Evolutionary conservation across 1,140 invertebrate species (phyloP).

Genomic region (Dinothrombium tinctorium): DNA sequence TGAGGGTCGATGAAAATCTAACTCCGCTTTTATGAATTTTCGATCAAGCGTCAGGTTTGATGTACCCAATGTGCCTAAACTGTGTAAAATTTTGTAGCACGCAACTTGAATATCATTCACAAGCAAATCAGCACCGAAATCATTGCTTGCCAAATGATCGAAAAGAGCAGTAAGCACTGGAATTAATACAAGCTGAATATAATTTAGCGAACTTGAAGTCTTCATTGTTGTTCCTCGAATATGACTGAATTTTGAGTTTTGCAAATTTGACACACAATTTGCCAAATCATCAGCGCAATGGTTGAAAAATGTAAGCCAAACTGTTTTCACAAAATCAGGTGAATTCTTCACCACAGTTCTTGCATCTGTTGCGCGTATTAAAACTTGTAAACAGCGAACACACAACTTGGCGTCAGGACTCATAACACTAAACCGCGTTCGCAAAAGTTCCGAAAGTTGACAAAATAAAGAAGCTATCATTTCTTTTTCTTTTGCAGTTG

Average conservation of each 20-base stretch:
- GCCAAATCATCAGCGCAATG: slow-evolving; percentile 92
- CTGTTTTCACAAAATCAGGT: slow-evolving; percentile 93
- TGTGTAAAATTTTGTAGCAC: slow-evolving; percentile 88
- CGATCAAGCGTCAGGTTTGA: slow-evolving; percentile 46
- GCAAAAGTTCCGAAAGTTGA: slow-evolving; percentile 69
- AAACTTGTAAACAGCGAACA: slow-evolving; percentile 61
- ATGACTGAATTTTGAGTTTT: slow-evolving; percentile 80
- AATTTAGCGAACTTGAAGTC: slow-evolving; percentile 75
- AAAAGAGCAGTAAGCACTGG: slow-evolving; percentile 89
- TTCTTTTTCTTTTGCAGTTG: slow-evolving; percentile 95
- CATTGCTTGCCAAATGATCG: slow-evolving; percentile 84
- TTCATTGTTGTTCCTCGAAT: slow-evolving; percentile 86
- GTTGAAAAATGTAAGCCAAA: slow-evolving; percentile 96
- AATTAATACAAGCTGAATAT: slow-evolving; percentile 73
- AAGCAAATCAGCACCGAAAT: slow-evolving; percentile 89
- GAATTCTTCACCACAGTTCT: slow-evolving; percentile 91
- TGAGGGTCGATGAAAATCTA: slow-evolving; percentile 66
- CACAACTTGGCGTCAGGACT: slow-evolving; percentile 90
- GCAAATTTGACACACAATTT: slow-evolving; percentile 78
- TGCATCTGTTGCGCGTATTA: slow-evolving; percentile 86
- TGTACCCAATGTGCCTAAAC: slow-evolving; percentile 67
- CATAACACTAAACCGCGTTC: slow-evolving; percentile 76
- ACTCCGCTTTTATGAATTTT: slow-evolving; percentile 72
- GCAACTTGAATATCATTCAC: slow-evolving; percentile 96
- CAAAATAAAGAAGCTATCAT: slow-evolving; percentile 96